Base-by-base conservation (phyloP, 1,140 invertebrate genomes). In the Melitaea cinxia region DNA sequence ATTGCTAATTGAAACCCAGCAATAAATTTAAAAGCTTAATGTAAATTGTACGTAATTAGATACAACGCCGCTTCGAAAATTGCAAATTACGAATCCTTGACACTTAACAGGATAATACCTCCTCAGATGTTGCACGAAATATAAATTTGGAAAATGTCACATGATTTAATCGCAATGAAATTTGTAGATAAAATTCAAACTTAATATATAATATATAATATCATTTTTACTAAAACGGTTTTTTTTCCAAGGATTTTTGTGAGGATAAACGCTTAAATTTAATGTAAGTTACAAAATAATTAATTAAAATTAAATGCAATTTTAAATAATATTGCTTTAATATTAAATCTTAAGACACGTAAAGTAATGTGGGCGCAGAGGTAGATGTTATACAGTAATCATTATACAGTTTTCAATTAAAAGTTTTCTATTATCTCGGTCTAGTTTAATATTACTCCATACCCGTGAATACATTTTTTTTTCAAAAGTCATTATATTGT, bases 31-130 rank as follows among this genome's bases (percentile, higher is more conserved):
- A 37, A 55, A 17, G 14, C 19, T 19, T 55, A 21, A 39, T 55
- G 53, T 37, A 37, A 37, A 55, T 35, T 21, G 35, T 37, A n/a
- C 21, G 53, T 55, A 39, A 55, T 55, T 55, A 35, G 30, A 30
- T 37, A 35, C 53, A 39, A n/a, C 30, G 53, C 35, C 19, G 30
- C 15, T 19, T 28, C 10, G 53, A 15, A 55, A 52, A 55, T 55
- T 55, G 53, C 35, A 37, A 55, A 55, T 55, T 17, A 37, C 53
- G 9, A 3, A 37, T 55, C 35, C 35, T 2, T 37, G 33, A 37
- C 23, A 9, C 21, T 37, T 55, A 30, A 39, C 33, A 12, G 19
- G 19, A 55, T 37, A 35, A 28, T 17, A 55, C 35, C 35, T 39
- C 19, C 30, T n/a, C 28, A 37, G 53, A 4, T 37, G 14, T 10